Percentiles rank a stretch among this genome's conserved stretches.
phyloP scores from a whole-genome alignment of 2,113 vertebrate genomes.

The Pandion haliaetus region DNA sequence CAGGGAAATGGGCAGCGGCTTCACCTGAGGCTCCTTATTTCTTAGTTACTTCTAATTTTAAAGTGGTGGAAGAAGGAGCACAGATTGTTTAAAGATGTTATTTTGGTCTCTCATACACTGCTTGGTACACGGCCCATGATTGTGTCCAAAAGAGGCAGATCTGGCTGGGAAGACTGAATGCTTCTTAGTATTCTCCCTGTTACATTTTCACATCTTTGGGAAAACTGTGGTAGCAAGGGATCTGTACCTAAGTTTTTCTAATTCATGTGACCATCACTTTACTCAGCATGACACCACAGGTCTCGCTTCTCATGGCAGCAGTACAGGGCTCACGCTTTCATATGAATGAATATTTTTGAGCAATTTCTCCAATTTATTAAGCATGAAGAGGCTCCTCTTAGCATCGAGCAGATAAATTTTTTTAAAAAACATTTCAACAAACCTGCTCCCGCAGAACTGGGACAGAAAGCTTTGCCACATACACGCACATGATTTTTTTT shows the following conservation, averaged over 20 bases:
- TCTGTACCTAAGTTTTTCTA: slow-evolving; percentile 37
- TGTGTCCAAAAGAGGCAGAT: slow-evolving; percentile 29
- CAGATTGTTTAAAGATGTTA: slow-evolving; percentile 14
- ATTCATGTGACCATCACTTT: slow-evolving; percentile 42
- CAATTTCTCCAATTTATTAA: slow-evolving; percentile 54
- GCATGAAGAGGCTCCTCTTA: slow-evolving; percentile 37
- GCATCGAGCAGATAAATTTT: neutral
- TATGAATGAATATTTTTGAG: slow-evolving; percentile 48
- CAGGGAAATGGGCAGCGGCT: neutral
- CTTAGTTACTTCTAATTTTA: neutral
- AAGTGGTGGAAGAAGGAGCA: neutral
- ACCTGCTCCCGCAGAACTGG: slow-evolving; percentile 1
- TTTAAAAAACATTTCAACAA: slow-evolving; percentile 52
- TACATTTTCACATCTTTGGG: slow-evolving; percentile 21
- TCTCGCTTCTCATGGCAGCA: slow-evolving; percentile 62
- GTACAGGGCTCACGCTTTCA: slow-evolving; percentile 35
- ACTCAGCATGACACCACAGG: slow-evolving; percentile 41
- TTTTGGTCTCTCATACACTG: neutral
- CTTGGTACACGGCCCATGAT: neutral
- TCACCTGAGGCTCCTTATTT: neutral
- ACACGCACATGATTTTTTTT: neutral
- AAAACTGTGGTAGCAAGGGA: slow-evolving; percentile 4
- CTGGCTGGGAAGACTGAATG: slow-evolving; percentile 26
- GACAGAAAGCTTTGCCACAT: neutral
- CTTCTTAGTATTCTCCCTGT: slow-evolving; percentile 30